Percentiles rank a stretch among this genome's conserved stretches.
Conservation (phyloP, 2,113 vertebrate species). For the Tiliqua scincoides region DNA sequence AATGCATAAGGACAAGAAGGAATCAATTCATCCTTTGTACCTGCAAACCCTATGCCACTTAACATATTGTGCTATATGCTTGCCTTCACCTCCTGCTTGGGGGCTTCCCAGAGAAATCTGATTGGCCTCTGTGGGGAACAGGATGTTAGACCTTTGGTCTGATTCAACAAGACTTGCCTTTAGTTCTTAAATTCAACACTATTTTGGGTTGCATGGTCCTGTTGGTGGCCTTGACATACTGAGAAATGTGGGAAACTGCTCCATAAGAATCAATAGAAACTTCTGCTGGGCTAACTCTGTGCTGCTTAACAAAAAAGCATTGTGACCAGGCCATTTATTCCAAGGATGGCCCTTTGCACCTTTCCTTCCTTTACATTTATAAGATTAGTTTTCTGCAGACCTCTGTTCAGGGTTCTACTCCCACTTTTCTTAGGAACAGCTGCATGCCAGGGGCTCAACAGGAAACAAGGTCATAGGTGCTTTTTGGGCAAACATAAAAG, state of each 20-base stretch:
- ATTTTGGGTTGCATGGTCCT: not conserved
- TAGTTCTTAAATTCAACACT: not conserved
- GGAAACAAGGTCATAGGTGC: not conserved
- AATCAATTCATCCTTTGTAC: accelerated
- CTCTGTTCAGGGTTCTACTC: not conserved
- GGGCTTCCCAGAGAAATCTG: too few relatives aligned
- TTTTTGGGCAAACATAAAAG: not conserved
- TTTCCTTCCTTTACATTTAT: not conserved
- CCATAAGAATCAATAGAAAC: not conserved
- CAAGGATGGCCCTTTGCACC: not conserved
- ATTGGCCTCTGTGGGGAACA: too few relatives aligned
- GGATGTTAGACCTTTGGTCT: too few relatives aligned
- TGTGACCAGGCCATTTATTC: not conserved
- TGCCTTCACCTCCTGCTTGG: too few relatives aligned
- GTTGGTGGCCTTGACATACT: not conserved
- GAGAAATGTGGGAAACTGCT: not conserved
- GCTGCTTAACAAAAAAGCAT: not conserved
- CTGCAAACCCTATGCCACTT: not conserved
- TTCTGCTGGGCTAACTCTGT: not conserved
- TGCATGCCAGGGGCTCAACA: not conserved
- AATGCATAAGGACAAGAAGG: accelerated
- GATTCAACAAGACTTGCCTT: too few relatives aligned
- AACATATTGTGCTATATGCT: not conserved
- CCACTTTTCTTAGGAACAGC: not conserved
- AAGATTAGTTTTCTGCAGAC: not conserved